Base-by-base conservation (phyloP, 2,113 vertebrate genomes). In the Anarrhichthys ocellatus region DNA sequence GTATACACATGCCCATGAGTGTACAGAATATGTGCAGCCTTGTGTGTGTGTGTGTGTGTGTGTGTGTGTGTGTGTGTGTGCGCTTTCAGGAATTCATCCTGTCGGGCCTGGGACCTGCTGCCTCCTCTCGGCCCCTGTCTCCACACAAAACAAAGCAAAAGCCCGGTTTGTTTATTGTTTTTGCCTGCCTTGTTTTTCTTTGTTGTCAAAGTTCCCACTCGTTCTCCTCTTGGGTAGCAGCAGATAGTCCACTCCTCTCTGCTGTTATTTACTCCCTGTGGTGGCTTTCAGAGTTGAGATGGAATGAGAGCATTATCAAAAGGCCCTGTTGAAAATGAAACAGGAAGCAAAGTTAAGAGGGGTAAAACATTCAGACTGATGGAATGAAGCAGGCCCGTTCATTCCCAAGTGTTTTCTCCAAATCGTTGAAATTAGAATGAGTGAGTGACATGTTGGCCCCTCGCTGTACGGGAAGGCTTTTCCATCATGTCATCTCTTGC, bases 121-220 rank as follows among this genome's bases (percentile, higher is more conserved):
- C 71, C 68, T 80, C 73, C 74, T 80, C 59, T 38, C 24, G 48
- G 56, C 72, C 64, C 56, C 72, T 34, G 56, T 85, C 73, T 83
- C 62, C 52, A n/a, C 59, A 72, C 71, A 85, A 69, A 84, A 65
- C 81, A 91, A 90, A 85, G 63, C 69, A 56, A 82, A 68, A 78
- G 59, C 56, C 29, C 11, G 11, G 73, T 76, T 91, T 85, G 82
- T 92, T 90, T 87, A 70, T 84, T 76, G 70, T 84, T 85, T 24
- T 89, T 87, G 79, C 73, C 65, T 73, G 70, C 72, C 74, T 86
- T 87, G 72, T 84, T 88, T 76, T 87, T 88, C 76, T 80, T 80
- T 82, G 81, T 90, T 76, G n/a, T 82, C 88, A 80, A 82, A 83
- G 84, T 83, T 87, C 73, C 77, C 67, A 52, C 58, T 17, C 67